Evolutionary conservation across 2,888 invertebrate species (phyloP), one percentile per base, ranked within the genome.

Genomic region (Hirtodrosophila cameraria): DNA sequence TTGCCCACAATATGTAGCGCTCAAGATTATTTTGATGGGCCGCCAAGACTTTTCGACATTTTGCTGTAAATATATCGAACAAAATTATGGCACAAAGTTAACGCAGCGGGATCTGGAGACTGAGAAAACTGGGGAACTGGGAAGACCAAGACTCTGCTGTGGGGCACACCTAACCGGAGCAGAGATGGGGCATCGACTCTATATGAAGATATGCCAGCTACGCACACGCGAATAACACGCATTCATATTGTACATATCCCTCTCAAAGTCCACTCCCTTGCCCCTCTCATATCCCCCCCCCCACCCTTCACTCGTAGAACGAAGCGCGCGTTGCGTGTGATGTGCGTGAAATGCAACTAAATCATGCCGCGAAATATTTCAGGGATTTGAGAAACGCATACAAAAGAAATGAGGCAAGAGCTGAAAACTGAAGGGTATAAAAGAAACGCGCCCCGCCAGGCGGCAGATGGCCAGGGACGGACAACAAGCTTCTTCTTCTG

Each of bases 261-360:
- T n/a, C n/a, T n/a, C 39, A 23, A 23, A 23, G 0, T 1, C 23
- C 1, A 6, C 16, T 31, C 35, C 46, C 13, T n/a, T 9, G 7
- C 20, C 8, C 23, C 23, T 5, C 6, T 3, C n/a, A n/a, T n/a
- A n/a, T n/a, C n/a, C n/a, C n/a, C n/a, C n/a, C n/a, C n/a, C n/a
- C n/a, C n/a, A n/a, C n/a, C n/a, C n/a, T n/a, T n/a, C n/a, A n/a
- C n/a, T n/a, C n/a, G 6, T 5, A 23, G n/a, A 23, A 5, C 18
- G 18, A 5, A 4, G 8, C 43, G 48, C 39, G 46, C 61, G 62
- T 74, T 75, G 78, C 86, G 80, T 82, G 83, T 64, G 73, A 82
- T 80, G 79, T 85, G 78, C 85, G 80, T 82, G 79, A 80, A 85
- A 80, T 80, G 86, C 80, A 80, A 85, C 80, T 80, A 85, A 80